Evolutionary conservation across 1,140 invertebrate species (phyloP), one percentile per base, ranked within the genome.

Genomic region (Meloidogyne exigua): DNA sequence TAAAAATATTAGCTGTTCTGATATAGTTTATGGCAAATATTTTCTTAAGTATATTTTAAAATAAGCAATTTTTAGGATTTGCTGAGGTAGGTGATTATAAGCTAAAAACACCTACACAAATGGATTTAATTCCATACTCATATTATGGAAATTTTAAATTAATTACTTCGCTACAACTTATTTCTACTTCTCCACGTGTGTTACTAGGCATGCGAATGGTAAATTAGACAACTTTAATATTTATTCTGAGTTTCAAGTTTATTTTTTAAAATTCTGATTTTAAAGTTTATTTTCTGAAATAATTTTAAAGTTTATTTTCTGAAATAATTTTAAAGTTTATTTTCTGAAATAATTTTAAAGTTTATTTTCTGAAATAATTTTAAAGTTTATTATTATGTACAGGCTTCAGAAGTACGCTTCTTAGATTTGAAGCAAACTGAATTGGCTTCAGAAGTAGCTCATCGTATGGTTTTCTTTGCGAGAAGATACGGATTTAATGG

Each of bases 401-500:
- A 44, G 39, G 69, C 32, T 15, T 21, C n/a, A 21, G 13, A 44
- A n/a, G 39, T 25, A 7, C 0, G 44, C 18, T 49, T 65, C n/a
- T 49, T 62, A 2, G 62, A 64, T 28, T 21, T 73, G 11, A 21
- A 64, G 18, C 39, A 25, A 11, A 10, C 42, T 28, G 49, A 57
- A 5, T 64, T 73, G 11, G 49, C 44, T 15, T 49, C 21, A n/a
- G 36, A 65, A 12, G 72, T 65, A 66, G 15, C 72, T 36, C 72
- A n/a, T 23, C 72, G 72, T 11, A 73, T 73, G 11, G 72, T 73
- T 57, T 73, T 73, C 72, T 65, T 64, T 39, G 39, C 72, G 0
- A 23, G 44, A 21, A 57, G 72, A 10, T 73, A 73, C 21, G 72
- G 72, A 25, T 73, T 73, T 39, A 65, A 23, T 65, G 72, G 72